Percentiles rank a stretch among this genome's conserved stretches.
Conservation (phyloP, 2,113 vertebrate species). For the Falco punctatus region DNA sequence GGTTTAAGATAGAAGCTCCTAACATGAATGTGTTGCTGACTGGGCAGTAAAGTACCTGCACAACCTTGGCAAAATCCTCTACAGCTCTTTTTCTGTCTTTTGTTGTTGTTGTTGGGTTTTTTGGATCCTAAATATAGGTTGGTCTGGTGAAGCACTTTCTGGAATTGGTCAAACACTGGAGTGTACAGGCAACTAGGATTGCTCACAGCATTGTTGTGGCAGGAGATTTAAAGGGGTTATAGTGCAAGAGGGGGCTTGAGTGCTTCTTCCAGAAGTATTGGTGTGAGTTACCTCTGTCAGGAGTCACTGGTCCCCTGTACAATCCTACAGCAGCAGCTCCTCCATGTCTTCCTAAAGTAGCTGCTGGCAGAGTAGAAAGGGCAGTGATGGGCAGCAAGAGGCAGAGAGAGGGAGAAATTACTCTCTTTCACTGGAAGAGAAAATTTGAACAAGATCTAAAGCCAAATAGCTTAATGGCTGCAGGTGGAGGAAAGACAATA, state of each 20-base stretch:
- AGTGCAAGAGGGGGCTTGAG: neutral
- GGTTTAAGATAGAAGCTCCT: neutral
- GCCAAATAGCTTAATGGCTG: neutral
- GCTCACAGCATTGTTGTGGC: neutral
- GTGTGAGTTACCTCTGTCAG: neutral
- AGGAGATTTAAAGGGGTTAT: neutral
- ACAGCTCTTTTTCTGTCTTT: neutral
- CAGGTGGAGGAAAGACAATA: neutral
- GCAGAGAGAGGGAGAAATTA: neutral
- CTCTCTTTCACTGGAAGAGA: neutral
- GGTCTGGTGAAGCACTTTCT: neutral
- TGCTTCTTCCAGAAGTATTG: neutral
- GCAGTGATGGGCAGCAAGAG: neutral
- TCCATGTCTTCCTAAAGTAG: neutral
- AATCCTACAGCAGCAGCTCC: neutral
- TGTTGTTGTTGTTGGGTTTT: neutral
- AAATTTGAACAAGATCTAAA: neutral
- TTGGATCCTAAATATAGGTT: neutral
- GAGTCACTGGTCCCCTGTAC: neutral
- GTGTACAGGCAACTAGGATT: neutral
- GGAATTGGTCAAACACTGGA: neutral
- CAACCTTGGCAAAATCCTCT: neutral
- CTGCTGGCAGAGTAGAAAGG: neutral
- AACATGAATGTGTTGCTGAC: neutral
- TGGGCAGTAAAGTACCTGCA: neutral